Conservation (phyloP, 2,113 vertebrate species). For the Channa maculata region DNA sequence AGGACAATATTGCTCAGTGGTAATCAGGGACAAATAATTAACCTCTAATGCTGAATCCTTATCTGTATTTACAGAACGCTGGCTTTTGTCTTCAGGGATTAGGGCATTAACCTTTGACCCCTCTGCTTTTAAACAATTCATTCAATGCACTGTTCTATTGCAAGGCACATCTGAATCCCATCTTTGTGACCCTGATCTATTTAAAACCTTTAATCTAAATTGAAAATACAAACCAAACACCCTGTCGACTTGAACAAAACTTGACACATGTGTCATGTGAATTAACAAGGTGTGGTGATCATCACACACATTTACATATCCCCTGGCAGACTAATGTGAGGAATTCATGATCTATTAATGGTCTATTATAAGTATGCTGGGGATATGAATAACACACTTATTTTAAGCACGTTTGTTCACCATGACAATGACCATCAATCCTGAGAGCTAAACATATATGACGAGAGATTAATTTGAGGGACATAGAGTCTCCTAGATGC, state of each 20-base stretch:
- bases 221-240: not conserved
- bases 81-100: conserved; percentile 58
- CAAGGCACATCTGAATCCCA: not conserved
- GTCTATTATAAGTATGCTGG: too few species aligned
- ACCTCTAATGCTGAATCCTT: conserved; percentile 37
- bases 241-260: conserved; percentile 9
- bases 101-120: not conserved
- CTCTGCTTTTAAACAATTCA: not conserved
- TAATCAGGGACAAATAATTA: conserved; percentile 30
- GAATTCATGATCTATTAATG: not conserved
- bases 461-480: too few species aligned
- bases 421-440: too few species aligned
- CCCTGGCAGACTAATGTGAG: conserved; percentile 1
- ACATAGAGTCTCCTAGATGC: too few species aligned
- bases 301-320: not conserved
- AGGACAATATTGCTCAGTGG: not conserved
- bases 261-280: not conserved
- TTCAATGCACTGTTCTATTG: not conserved
- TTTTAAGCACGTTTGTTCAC: not conserved
- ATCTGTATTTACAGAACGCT: conserved; percentile 63
- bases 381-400: not conserved
- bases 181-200: not conserved
- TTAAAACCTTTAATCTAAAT: not conserved
- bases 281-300: conserved; percentile 3
- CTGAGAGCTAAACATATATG: too few species aligned